Evolutionary conservation across 2,797 vertebrate genomes (phyloP), one percentile per base, ranked within the genome.

Genomic region (Microchirus variegatus): DNA sequence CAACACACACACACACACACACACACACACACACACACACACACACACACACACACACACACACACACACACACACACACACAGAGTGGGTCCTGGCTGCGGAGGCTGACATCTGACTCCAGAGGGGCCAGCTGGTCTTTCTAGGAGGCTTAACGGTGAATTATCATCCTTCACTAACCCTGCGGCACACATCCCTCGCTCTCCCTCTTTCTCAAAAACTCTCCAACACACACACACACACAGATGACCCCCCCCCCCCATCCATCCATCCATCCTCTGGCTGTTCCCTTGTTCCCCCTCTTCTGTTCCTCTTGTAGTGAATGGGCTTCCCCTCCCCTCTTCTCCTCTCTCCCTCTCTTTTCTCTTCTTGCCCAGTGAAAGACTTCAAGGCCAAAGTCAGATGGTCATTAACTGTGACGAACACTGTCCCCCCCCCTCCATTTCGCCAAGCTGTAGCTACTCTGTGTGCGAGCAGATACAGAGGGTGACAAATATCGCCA

Each of bases 41-140:
- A 67, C 78, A 73, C 48, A 67, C 76, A 70, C 67, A 74, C 36
- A 68, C 53, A 59, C 16, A 57, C 62, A 62, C 49, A 51, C 47
- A 55, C 48, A 58, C 63, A 64, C 59, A 69, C 56, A 69, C 53
- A 46, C 42, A 55, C 57, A 61, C 6, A 52, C 31, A 52, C 49
- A 70, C 57, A 79, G 48, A 80, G 47, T 70, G 70, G 83, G 81
- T 77, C 81, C 84, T 89, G 90, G 88, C 87, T 85, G 82, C 41
- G 75, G 83, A 88, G 86, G 75, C 86, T 90, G 88, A 91, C 88
- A 91, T 90, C 89, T 90, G 89, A 91, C 90, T 91, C 90, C 89
- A 90, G 90, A 89, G 90, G 90, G 89, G 86, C 89, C 90, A 91
- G 90, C 89, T 91, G 90, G 89, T 89, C 87, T 90, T 91, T 91